Evolutionary conservation across 2,113 vertebrate genomes (phyloP), one percentile per base, ranked within the genome.

Genomic region (Dromas ardeola): DNA sequence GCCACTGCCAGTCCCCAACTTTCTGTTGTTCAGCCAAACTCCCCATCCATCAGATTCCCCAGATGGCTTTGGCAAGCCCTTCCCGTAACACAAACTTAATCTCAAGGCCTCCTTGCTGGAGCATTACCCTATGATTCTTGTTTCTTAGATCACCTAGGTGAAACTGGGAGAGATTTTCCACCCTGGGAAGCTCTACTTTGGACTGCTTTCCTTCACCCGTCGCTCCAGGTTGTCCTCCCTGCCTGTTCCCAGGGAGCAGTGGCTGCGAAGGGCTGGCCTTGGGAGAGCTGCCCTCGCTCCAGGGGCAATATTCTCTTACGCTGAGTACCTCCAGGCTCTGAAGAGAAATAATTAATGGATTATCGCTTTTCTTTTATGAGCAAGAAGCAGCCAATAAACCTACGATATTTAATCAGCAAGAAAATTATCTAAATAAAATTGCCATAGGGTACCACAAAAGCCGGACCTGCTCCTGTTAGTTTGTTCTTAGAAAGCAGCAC

Each of bases 401-500:
- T 19, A 23, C 1, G 2, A 9, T 71, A 45, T 93, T 91, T 90
- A 90, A 86, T 4, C 26, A 55, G 11, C 86, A 80, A 53, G 70
- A 88, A 92, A 93, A 77, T 27, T 1, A 70, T 55, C 67, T 66
- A 49, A 90, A 70, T 16, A 66, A 70, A 87, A 93, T 27, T 88
- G 81, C 84, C 40, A 13, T 3, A 29, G 70, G 84, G 9, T 73
- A 25, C 43, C 52, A 45, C 0, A 0, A n/a, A 25, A 58, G 38
- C 50, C 34, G 1, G 0, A 47, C 34, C 61, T 53, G 74, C 81
- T 85, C 78, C 91, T 42, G 63, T 5, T 66, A 50, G 13, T 74
- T 65, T 63, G 80, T 62, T 95, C 62, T 47, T 78, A 8, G 90
- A 96, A 89, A 95, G 90, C 94, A 90, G 88, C 58, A 58, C 76